Evolutionary conservation across 2,113 vertebrate species (phyloP).

Genomic region (Passerina amoena): DNA sequence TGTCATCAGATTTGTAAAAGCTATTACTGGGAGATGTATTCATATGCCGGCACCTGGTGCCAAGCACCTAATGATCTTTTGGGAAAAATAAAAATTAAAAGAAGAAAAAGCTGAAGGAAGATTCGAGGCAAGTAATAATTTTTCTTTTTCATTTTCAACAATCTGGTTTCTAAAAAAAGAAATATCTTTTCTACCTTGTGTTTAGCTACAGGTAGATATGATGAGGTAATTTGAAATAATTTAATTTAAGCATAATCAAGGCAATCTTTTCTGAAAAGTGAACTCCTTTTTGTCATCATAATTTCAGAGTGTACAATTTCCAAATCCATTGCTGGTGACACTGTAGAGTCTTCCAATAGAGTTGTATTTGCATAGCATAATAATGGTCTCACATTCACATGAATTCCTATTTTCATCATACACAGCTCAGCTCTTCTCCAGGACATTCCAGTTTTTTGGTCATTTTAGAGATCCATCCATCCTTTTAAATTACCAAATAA

Average conservation of each 20-base stretch:
- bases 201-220: background rate
- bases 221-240: background rate
- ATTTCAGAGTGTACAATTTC: background rate
- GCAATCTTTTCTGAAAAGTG: background rate
- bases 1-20: slow-evolving; percentile 2
- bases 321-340: background rate
- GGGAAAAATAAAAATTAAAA: background rate
- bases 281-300: background rate
- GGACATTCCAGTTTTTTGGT: background rate
- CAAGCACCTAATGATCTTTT: background rate
- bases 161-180: background rate
- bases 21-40: background rate
- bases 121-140: background rate
- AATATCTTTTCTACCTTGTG: background rate
- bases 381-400: background rate
- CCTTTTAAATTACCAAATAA: background rate
- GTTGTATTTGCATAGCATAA: background rate
- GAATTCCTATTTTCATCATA: background rate
- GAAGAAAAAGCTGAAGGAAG: background rate
- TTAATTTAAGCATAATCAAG: background rate
- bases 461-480: background rate
- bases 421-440: background rate
- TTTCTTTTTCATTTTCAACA: background rate
- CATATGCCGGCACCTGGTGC: background rate
- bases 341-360: background rate